Conservation (phyloP, 2,797 vertebrate genomes). For the Ctenosaura bakeri region DNA sequence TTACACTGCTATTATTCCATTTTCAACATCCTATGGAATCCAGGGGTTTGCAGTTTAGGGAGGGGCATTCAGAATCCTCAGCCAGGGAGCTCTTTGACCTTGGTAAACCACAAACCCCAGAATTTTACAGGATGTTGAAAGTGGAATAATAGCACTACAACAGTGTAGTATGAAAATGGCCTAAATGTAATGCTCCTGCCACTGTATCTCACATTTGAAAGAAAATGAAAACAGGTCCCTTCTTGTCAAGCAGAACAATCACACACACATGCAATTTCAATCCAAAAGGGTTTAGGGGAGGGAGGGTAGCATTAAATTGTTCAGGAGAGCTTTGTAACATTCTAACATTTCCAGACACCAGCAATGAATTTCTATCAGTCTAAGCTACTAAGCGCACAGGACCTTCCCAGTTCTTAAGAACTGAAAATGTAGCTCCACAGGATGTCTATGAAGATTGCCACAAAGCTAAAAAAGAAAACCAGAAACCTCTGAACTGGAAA, state of each 20-base stretch:
- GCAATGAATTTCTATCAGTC: neutral
- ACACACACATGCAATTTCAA: neutral
- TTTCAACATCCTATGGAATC: too few species aligned
- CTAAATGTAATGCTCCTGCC: neutral
- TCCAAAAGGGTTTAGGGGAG: neutral
- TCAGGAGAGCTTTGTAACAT: neutral
- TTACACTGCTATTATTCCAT: too few species aligned
- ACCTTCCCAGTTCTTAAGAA: neutral
- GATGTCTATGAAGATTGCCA: slow-evolving; percentile 20
- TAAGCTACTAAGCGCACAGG: neutral
- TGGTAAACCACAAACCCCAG: too few species aligned
- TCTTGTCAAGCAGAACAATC: neutral
- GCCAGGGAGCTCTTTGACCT: too few species aligned
- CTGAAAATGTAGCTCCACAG: neutral
- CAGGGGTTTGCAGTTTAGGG: too few species aligned
- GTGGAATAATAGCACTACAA: too few species aligned
- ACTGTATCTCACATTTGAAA: neutral
- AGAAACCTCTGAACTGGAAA: neutral
- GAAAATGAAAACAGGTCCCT: neutral
- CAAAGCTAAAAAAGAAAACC: neutral
- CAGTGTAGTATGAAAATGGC: too few species aligned
- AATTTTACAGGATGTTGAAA: too few species aligned
- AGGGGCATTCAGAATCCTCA: too few species aligned
- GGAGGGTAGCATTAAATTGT: neutral
- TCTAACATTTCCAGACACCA: neutral